Percentiles rank a stretch among this genome's conserved stretches.
phyloP scores from a whole-genome alignment of 2,888 invertebrate genomes.

The Arenicola marina region DNA sequence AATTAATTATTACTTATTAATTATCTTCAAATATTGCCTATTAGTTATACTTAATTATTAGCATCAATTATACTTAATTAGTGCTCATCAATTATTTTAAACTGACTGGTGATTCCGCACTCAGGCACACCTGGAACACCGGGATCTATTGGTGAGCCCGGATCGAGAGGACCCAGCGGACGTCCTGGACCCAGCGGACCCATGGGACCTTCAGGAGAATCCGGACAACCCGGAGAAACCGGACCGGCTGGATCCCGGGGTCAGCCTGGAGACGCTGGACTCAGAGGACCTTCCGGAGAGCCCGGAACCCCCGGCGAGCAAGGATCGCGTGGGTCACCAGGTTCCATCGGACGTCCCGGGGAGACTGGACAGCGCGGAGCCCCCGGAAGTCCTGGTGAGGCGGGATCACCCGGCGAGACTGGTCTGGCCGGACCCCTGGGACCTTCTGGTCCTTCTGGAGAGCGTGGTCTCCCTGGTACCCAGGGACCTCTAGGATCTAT shows the following conservation, averaged over 20 bases:
- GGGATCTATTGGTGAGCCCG: neutral
- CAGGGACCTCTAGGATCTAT: neutral
- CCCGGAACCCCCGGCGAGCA: no score
- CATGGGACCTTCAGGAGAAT: neutral
- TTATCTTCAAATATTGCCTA: no score
- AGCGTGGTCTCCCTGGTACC: neutral
- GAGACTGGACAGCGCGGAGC: slow-evolving; percentile 7
- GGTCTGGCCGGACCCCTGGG: neutral
- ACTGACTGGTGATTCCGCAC: slow-evolving; percentile 26
- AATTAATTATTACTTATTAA: no score
- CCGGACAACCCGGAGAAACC: slow-evolving; percentile 8
- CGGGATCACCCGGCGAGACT: neutral
- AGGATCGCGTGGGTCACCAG: no score
- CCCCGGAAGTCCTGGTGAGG: slow-evolving; percentile 2
- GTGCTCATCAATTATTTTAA: slow-evolving; percentile 17
- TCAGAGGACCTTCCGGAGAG: no score
- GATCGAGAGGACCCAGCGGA: neutral
- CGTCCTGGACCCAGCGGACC: neutral
- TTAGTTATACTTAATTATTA: no score
- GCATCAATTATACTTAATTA: no score
- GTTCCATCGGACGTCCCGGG: no score
- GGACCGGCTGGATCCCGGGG: no score
- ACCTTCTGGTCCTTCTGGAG: neutral
- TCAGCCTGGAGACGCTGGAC: no score
- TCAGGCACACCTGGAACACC: neutral